Conservation (phyloP, 2,888 invertebrate genomes). For the Petrolisthes cinctipes region DNA sequence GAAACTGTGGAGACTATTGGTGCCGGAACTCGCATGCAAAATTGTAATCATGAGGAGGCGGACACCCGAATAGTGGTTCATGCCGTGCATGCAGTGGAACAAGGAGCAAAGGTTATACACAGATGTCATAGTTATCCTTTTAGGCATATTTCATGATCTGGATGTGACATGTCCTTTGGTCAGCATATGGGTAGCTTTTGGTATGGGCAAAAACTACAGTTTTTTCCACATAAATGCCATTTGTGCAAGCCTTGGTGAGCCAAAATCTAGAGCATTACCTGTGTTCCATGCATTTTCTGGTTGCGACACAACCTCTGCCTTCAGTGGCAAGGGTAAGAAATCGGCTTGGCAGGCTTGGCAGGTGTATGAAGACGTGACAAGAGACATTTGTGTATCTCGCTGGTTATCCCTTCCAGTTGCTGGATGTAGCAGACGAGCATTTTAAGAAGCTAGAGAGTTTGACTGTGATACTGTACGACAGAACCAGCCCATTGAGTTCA, state of each 20-base stretch:
- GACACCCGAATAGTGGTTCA: constrained; percentile 17
- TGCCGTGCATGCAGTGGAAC: constrained; percentile 26
- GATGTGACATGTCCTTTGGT: too few species aligned
- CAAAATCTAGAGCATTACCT: not conserved
- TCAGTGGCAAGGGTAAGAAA: too few species aligned
- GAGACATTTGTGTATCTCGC: too few species aligned
- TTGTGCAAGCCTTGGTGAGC: too few species aligned
- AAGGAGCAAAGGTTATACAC: constrained; percentile 10
- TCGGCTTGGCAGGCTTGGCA: too few species aligned
- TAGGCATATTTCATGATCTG: too few species aligned
- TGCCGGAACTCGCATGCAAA: too few species aligned
- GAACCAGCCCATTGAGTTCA: not conserved
- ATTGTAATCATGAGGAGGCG: constrained; percentile 25
- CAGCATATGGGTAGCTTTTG: not conserved
- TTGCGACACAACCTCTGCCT: not conserved
- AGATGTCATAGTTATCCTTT: not conserved
- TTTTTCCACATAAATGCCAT: not conserved
- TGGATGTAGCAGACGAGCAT: not conserved
- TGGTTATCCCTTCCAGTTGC: not conserved
- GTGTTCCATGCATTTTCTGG: not conserved
- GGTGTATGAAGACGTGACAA: too few species aligned
- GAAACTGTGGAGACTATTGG: too few species aligned
- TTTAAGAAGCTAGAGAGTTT: not conserved
- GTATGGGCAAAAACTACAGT: not conserved
- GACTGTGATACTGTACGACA: constrained; percentile 15